Evolutionary conservation across 2,888 invertebrate species (phyloP).

Genomic region (Pterobdella sp.): DNA sequence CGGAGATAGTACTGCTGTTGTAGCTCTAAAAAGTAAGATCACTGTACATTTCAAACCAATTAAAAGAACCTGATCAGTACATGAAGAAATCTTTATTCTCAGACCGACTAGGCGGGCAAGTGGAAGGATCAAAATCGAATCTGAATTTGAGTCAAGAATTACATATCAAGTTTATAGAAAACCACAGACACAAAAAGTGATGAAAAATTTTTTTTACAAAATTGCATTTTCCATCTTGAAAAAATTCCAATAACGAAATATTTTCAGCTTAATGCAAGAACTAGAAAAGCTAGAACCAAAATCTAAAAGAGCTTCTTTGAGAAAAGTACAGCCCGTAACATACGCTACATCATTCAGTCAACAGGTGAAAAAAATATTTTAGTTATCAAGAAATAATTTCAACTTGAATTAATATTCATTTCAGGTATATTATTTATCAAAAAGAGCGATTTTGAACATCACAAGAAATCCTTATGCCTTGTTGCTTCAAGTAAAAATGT

Average conservation of each 20-base stretch:
- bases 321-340: neutral
- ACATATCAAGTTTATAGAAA: too few relatives aligned
- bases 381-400: too few relatives aligned
- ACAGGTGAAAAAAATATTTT: constrained; percentile 15
- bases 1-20: constrained; percentile 36
- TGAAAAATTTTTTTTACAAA: too few relatives aligned
- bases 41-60: too few relatives aligned
- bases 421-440: constrained; percentile 14
- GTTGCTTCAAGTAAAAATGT: constrained; percentile 15
- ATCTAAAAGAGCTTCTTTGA: neutral
- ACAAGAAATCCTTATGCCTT: constrained; percentile 17
- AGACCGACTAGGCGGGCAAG: too few relatives aligned
- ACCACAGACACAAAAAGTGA: too few relatives aligned
- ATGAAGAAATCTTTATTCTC: too few relatives aligned
- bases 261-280: constrained; percentile 11
- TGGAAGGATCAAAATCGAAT: too few relatives aligned
- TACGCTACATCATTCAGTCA: neutral
- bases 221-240: too few relatives aligned
- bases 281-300: neutral
- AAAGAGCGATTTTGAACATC: constrained; percentile 24
- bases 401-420: neutral
- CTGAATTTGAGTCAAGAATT: too few relatives aligned
- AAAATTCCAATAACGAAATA: too few relatives aligned
- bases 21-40: neutral
- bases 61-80: too few relatives aligned